A percentile compares a stretch with the other conserved stretches of the same genome.
phyloP scores from a whole-genome alignment of 2,113 vertebrate genomes.

The Lipotes vexillifer region DNA sequence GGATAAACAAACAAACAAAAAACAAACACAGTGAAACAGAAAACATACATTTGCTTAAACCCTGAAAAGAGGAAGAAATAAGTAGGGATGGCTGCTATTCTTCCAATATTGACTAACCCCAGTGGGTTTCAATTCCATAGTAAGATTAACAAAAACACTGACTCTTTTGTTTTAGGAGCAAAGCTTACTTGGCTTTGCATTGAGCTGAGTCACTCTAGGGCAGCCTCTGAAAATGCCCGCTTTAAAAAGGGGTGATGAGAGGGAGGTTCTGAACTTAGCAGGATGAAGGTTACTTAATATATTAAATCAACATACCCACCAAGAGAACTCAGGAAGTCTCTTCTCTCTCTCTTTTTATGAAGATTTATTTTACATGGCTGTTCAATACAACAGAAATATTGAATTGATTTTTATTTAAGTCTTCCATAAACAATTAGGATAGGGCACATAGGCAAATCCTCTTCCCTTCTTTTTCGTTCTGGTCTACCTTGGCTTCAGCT shows the following conservation, averaged over 20 bases:
- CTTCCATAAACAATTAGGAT: neutral
- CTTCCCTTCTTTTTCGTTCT: neutral
- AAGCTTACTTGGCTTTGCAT: neutral
- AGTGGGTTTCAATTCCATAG: neutral
- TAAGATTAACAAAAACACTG: neutral
- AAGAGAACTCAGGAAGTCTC: neutral
- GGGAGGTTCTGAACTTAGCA: neutral
- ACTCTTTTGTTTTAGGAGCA: neutral
- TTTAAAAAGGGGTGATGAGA: neutral
- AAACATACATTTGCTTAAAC: neutral
- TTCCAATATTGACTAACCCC: neutral
- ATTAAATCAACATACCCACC: fast-evolving
- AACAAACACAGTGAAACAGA: neutral
- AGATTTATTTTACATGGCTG: neutral
- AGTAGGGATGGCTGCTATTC: neutral
- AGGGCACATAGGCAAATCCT: neutral
- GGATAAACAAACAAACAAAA: neutral
- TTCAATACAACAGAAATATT: neutral
- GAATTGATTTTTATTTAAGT: neutral
- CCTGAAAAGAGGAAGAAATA: neutral
- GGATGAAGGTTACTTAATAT: neutral
- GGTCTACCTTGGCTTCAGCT: neutral
- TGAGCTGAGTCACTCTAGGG: neutral
- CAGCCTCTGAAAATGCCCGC: neutral
- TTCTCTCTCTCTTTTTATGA: neutral